Evolutionary conservation across 1,140 invertebrate species (phyloP).

Genomic region (Drosophila malerkotliana): DNA sequence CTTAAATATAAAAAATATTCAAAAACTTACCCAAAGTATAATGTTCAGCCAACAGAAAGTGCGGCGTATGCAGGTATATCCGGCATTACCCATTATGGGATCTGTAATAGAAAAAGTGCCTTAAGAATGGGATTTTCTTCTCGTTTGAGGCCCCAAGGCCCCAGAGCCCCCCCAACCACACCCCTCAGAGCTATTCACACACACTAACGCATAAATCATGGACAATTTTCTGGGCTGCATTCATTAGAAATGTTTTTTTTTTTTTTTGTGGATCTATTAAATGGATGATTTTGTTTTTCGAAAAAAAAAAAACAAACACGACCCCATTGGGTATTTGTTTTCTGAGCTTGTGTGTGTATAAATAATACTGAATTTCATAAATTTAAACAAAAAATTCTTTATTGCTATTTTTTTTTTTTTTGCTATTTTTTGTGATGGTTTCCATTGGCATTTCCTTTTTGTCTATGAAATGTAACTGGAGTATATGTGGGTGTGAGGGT

Average conservation of each 20-base stretch:
- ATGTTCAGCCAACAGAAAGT: conserved; percentile 91
- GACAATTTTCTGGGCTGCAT: conserved; percentile 39
- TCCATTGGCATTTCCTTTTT: conserved; percentile 66
- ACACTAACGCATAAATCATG: conserved; percentile 51
- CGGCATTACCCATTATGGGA: conserved; percentile 87
- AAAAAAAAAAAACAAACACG: conserved; percentile 5
- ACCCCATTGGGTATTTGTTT: conserved; percentile 14
- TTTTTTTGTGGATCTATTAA: conserved; percentile 55
- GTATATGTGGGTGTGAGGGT: conserved; percentile 19
- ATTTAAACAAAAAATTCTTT: conserved; percentile 54
- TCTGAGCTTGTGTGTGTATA: conserved; percentile 26
- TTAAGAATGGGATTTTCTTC: not conserved
- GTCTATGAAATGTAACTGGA: conserved; percentile 55
- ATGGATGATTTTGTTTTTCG: conserved; percentile 45
- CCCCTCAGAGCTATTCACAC: conserved; percentile 5
- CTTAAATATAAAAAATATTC: not conserved
- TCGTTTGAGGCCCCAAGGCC: conserved; percentile 1
- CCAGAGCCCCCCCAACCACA: not conserved
- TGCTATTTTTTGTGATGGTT: conserved; percentile 15
- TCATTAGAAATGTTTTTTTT: conserved; percentile 61
- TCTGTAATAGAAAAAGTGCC: conserved; percentile 8
- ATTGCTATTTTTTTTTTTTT: conserved; percentile 24
- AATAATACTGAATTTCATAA: conserved; percentile 66
- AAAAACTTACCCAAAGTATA: conserved; percentile 88
- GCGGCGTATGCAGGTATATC: conserved; percentile 91